Conservation (phyloP, 1,140 invertebrate species). For the Heliconius eleuchia region DNA sequence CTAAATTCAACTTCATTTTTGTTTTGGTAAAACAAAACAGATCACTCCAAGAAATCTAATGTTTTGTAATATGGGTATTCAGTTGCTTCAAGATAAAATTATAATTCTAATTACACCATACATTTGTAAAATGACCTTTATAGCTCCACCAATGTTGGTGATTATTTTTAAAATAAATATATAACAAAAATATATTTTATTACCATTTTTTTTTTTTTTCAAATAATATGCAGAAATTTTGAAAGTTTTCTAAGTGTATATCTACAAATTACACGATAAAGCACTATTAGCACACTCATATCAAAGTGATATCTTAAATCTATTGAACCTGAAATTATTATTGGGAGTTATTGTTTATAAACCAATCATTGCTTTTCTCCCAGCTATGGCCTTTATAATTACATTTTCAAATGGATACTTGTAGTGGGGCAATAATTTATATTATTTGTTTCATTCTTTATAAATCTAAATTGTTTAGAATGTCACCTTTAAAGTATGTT, state of each 20-base stretch:
- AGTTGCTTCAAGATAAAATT: neutral
- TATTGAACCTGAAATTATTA: neutral
- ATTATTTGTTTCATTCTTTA: neutral
- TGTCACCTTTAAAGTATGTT: neutral
- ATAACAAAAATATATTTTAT: too few relatives aligned
- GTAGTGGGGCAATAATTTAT: neutral
- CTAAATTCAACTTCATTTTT: neutral
- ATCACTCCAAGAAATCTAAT: neutral
- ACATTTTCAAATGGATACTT: too few relatives aligned
- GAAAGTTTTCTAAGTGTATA: neutral
- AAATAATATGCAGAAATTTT: too few relatives aligned
- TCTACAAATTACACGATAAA: conserved; percentile 15
- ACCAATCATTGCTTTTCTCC: neutral
- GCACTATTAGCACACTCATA: neutral
- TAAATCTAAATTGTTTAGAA: neutral
- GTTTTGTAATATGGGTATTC: neutral
- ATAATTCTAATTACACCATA: neutral
- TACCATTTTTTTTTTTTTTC: too few relatives aligned
- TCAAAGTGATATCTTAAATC: conserved; percentile 9
- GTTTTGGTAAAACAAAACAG: neutral
- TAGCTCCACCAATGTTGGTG: too few relatives aligned
- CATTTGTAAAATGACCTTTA: neutral
- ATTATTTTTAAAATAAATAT: too few relatives aligned
- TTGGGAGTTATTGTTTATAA: neutral
- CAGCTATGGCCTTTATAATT: neutral